Evolutionary conservation across 2,888 invertebrate genomes (phyloP).

Genomic region (Thumatha senex): DNA sequence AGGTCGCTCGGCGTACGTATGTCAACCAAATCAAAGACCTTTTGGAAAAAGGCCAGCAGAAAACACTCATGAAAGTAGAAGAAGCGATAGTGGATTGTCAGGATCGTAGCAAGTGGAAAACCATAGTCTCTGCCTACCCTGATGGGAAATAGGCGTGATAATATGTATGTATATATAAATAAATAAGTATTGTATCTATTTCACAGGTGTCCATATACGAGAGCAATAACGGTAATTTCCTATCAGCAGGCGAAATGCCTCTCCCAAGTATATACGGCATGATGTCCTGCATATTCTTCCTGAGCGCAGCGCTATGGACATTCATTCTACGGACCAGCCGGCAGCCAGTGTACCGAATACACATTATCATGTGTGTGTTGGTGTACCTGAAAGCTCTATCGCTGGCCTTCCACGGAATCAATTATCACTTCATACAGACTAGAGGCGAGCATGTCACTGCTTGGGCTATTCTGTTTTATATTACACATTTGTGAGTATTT

Average conservation of each 20-base stretch:
- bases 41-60: too few species aligned
- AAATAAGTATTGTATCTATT: neutral
- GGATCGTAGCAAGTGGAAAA: too few species aligned
- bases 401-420: conserved; percentile 96
- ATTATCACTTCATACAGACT: conserved; percentile 96
- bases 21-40: too few species aligned
- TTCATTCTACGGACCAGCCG: conserved; percentile 92
- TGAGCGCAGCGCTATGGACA: conserved; percentile 96
- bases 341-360: conserved; percentile 96
- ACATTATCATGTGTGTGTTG: conserved; percentile 97
- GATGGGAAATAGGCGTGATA: too few species aligned
- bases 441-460: conserved; percentile 97
- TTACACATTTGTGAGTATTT: conserved; percentile 95
- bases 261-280: conserved; percentile 95
- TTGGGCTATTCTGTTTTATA: conserved; percentile 98
- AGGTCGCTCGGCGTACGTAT: too few species aligned
- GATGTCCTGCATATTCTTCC: conserved; percentile 94
- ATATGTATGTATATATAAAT: too few species aligned
- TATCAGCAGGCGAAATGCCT: conserved; percentile 98
- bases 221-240: conserved; percentile 91
- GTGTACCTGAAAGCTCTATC: conserved; percentile 96
- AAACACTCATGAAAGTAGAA: too few species aligned
- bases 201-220: conserved; percentile 93
- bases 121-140: too few species aligned
- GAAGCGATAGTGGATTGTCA: too few species aligned